Base-by-base conservation (phyloP, 2,113 vertebrate genomes). In the Corythoichthys haematopterus region DNA sequence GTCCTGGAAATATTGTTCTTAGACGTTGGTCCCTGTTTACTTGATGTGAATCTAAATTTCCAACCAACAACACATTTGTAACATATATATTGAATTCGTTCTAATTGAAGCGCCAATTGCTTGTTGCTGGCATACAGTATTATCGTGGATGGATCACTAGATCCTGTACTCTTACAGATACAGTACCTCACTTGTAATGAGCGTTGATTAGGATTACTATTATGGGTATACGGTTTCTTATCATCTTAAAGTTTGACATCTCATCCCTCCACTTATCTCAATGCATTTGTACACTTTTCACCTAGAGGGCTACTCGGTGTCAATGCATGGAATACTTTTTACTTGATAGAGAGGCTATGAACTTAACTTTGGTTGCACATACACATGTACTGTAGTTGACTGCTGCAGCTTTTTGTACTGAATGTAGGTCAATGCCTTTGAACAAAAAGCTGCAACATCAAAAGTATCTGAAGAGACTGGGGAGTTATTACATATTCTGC, bases 351-450 rank as follows among this genome's bases (percentile, higher is more conserved):
- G n/a, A 55, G n/a, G n/a, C 50, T 7, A 43, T 53, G 36, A 37
- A 52, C 16, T 10, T 20, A 68, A 64, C 28, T 53, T 50, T 72
- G 59, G 15, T 72, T 64, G 69, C 70, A 64, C 57, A 60, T 80
- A 28, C 20, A 28, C 20, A 65, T 59, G 64, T 78, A 71, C 55
- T 72, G 68, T 77, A 69, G 59, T 64, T 8, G 7, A 69, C 74
- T 82, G 68, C 75, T 72, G 74, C 68, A 47, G 72, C 52, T 69
- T 69, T 68, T 76, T 80, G 68, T 71, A 68, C 66, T 64, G 70
- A 81, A 89, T 88, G 83, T 89, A 88, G 87, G 85, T 88, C 87
- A 88, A 60, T 81, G 77, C 80, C 72, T 83, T 74, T 79, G 78
- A 80, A 79, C 2, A 28, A 69, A 84, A 83, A 75, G 71, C 85